These are phyloP conservation scores for Lasioglossum oenotherae DNA, from an alignment of 2,888 invertebrate species.

Conservation along the genomic window DNA sequence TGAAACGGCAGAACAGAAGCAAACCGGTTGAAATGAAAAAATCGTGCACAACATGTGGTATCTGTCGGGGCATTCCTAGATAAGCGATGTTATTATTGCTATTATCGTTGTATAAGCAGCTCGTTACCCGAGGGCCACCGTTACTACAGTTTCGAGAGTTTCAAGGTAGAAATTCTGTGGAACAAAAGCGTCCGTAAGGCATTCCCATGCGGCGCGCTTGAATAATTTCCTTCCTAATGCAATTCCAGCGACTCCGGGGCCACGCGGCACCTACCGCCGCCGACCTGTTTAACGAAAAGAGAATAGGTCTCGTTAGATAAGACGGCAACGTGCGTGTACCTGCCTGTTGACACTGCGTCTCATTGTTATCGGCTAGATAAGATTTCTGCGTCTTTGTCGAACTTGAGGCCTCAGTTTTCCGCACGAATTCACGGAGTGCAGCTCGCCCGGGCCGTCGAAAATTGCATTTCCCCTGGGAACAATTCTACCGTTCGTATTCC, in stretches of 20 bases:
- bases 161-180: neutral
- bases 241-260: neutral
- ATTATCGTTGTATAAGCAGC: neutral
- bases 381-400: slow-evolving; percentile 75
- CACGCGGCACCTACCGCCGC: neutral
- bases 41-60: neutral
- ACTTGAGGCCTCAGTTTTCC: slow-evolving; percentile 68
- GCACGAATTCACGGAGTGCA: slow-evolving; percentile 67
- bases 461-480: neutral
- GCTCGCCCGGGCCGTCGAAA: slow-evolving; percentile 35
- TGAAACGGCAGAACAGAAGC: neutral
- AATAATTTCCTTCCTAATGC: slow-evolving; percentile 12
- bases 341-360: slow-evolving; percentile 76
- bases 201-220: neutral
- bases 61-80: neutral
- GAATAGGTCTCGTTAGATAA: slow-evolving; percentile 69
- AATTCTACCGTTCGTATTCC: neutral
- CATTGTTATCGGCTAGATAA: slow-evolving; percentile 76
- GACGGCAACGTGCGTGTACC: slow-evolving; percentile 55
- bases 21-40: neutral
- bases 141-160: neutral
- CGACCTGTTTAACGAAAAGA: slow-evolving; percentile 61
- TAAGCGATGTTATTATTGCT: neutral
- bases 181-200: neutral
- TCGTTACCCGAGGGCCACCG: neutral